phyloP scores from a whole-genome alignment of 2,797 vertebrate genomes.

The Chiroxiphia lanceolata region DNA sequence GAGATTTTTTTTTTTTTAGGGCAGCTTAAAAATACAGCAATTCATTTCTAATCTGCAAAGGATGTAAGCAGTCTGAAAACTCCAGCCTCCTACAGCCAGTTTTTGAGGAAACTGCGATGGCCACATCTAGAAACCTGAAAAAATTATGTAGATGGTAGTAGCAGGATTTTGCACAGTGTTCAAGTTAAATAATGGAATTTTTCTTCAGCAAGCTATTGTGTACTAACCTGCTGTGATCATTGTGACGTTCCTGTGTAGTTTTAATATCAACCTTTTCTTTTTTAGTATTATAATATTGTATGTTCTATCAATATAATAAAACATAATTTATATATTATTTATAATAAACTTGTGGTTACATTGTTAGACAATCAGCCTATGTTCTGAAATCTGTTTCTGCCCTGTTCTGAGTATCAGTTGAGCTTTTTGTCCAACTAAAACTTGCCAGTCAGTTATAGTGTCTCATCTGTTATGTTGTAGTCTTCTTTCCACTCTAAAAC shows the following conservation, averaged over 20 bases:
- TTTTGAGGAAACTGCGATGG: not conserved
- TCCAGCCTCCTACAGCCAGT: not conserved
- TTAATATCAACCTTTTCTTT: not conserved
- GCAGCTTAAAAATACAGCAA: not conserved
- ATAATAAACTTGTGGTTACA: not conserved
- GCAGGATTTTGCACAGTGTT: not conserved
- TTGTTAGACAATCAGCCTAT: not conserved
- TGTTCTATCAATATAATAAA: not conserved
- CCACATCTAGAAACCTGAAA: not conserved
- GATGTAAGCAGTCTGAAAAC: not conserved
- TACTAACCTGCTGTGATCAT: not conserved
- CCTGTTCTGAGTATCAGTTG: rapidly evolving
- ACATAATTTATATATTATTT: not conserved
- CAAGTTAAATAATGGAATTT: not conserved
- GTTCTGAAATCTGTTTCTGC: not conserved
- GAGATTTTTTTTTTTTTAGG: not conserved
- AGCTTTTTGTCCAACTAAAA: not conserved
- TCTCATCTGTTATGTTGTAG: not conserved
- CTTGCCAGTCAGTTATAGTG: not conserved
- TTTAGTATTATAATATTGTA: not conserved
- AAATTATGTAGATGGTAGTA: not conserved
- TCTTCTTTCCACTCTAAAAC: not conserved
- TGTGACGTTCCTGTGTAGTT: not conserved
- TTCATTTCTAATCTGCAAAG: not conserved
- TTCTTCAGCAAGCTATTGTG: not conserved